These are phyloP conservation scores for Agrilus cyanescens DNA, from an alignment of 2,888 invertebrate genomes.

Conservation along the genomic window DNA sequence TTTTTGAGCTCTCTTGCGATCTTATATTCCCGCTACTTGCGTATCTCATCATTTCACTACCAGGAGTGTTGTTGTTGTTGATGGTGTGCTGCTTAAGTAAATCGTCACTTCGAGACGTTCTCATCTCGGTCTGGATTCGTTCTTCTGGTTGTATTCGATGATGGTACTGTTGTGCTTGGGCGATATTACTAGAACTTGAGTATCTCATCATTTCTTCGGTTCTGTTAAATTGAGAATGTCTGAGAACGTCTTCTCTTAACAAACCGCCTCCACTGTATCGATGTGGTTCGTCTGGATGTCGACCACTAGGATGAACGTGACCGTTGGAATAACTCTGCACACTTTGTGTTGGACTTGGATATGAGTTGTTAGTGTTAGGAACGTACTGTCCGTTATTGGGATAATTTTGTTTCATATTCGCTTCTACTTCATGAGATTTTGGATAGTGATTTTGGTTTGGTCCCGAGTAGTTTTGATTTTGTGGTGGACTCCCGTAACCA, in stretches of 20 bases:
- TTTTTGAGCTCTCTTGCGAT: slow-evolving; percentile 25
- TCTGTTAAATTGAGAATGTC: slow-evolving; percentile 27
- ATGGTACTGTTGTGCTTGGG: slow-evolving; percentile 26
- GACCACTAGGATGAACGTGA: slow-evolving; percentile 25
- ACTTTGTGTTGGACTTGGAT: slow-evolving; percentile 26
- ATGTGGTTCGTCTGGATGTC: slow-evolving; percentile 18
- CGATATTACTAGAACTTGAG: slow-evolving; percentile 27
- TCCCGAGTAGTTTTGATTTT: slow-evolving; percentile 13
- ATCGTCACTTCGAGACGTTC: slow-evolving; percentile 33
- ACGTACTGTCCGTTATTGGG: slow-evolving; percentile 11
- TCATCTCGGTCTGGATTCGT: slow-evolving; percentile 22
- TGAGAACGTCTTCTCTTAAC: slow-evolving; percentile 29
- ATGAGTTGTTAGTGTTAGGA: slow-evolving; percentile 19
- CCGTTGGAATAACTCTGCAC: slow-evolving; percentile 20
- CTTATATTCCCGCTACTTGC: slow-evolving; percentile 34
- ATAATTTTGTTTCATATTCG: slow-evolving; percentile 12
- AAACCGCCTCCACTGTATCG: slow-evolving; percentile 26
- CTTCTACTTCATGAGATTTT: slow-evolving; percentile 12
- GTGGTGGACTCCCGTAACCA: slow-evolving; percentile 1
- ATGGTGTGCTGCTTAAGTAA: slow-evolving; percentile 26
- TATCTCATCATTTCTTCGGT: slow-evolving; percentile 30
- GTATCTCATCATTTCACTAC: slow-evolving; percentile 23
- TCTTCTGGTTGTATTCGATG: slow-evolving; percentile 11
- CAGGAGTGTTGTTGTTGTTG: slow-evolving; percentile 16
- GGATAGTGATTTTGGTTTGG: slow-evolving; percentile 10